Base-by-base conservation (phyloP, 30 jellyfish, hydroid and myxozoan genomes). In the Euphysa ruthae region DNA sequence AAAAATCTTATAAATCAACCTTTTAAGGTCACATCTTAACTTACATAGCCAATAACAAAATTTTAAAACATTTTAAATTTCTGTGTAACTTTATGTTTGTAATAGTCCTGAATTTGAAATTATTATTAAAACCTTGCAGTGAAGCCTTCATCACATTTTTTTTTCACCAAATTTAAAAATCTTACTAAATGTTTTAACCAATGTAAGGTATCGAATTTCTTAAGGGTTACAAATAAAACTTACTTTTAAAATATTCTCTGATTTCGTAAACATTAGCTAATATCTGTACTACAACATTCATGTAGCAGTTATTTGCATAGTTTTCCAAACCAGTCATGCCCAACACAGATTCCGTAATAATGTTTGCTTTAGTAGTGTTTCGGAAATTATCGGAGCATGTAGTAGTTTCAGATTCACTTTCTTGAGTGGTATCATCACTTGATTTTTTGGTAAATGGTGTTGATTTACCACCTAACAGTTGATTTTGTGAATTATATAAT, bases 321-420 rank as follows among this genome's bases (percentile, higher is more conserved):
- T 85, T 85, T 61, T 71, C 92, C 68, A 85, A 75, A 3, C 96
- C 96, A 43, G 83, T 77, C 43, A 78, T 44, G 16, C 96, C 96
- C 44, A 71, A 22, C 19, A 0, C 15, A 30, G 54, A 15, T 22
- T 65, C 78, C 34, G 33, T 4, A 8, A n/a, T n/a, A 4, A 64
- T 29, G 19, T 27, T 58, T 19, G 75, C 21, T 63, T 75, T 83
- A 71, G 74, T 69, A 20, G 69, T 42, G 32, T 69, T 83, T 42
- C 63, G 74, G n/a, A 24, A 16, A 10, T 44, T 35, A 61, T 70
- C 80, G 10, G 76, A 10, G 1, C 19, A 32, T 1, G 75, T 49
- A 1, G 58, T 49, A n/a, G 82, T 50, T 28, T 69, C 93, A 43
- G 49, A 55, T 29, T 75, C 79, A 32, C 24, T 50, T 21, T 83